Evolutionary conservation across 2,888 invertebrate species (phyloP), one percentile per base, ranked within the genome.

Genomic region (Lacanobia oleracea): DNA sequence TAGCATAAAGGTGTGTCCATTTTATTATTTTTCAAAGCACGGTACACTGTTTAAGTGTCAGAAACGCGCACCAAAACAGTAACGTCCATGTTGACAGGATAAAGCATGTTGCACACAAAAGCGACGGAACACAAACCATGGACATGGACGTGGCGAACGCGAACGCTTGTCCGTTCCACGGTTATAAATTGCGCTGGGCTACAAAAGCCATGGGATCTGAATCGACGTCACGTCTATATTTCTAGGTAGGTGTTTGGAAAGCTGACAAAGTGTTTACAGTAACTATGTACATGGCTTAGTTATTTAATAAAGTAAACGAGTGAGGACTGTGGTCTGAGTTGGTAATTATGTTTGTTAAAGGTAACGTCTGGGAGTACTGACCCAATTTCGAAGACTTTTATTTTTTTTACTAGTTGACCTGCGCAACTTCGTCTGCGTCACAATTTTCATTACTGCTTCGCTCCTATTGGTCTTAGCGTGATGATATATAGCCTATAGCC

Each of bases 61-160:
- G 53, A 9, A 9, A 21, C 14, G 6, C 21, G 14, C 23, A 18
- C 48, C 48, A 64, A 43, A 73, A 74, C 65, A 33, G 40, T n/a
- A 50, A 33, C n/a, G 56, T 43, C 65, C 33, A 33, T 74, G 50
- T 65, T 50, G 65, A 56, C 65, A 33, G 23, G 23, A 74, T 50
- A 72, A 74, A 74, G 72, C 56, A 7, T 18, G 65, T 16, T 33
- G 12, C 16, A 72, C 65, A 72, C 74, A 72, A 72, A 74, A 40
- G 72, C 53, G 27, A 8, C 27, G 21, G 40, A 8, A 23, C 10
- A 54, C 45, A 54, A 45, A 65, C 50, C 65, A 57, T 64, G 43
- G 23, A 75, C 65, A 65, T 45, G 67, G 50, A 75, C 27, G 21
- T 12, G 8, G 51, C 5, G 37, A 10, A 27, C 40, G 51, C 5